Evolutionary conservation across 2,888 invertebrate species (phyloP), one percentile per base, ranked within the genome.

Genomic region (Holacanthella duospinosa): DNA sequence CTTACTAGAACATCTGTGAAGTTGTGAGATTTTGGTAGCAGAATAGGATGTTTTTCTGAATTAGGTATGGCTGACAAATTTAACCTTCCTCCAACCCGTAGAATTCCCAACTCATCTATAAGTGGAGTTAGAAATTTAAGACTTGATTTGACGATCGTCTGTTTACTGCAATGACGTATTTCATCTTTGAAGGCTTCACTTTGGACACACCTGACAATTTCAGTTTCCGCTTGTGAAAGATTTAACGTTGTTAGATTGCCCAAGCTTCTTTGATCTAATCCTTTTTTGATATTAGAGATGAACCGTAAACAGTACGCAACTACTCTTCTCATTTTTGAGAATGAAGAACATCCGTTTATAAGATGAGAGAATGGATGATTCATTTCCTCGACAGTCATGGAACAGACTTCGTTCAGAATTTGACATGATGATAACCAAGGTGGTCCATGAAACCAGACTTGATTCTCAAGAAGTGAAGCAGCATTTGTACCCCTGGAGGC

Each of bases 401-500:
- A n/a, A n/a, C n/a, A 43, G 28, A 19, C 9, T 43, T 43, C 9
- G 9, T 43, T 9, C 16, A 43, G 43, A 9, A 19, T 60, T 29
- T 56, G 43, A 62, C 1, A 27, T n/a, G n/a, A n/a, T n/a, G n/a
- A n/a, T n/a, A n/a, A n/a, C n/a, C n/a, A n/a, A n/a, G n/a, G 9
- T 12, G 56, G 66, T 2, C 63, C 66, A 12, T 48, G 16, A 56
- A 63, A 63, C 61, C 61, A 61, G n/a, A 61, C 29, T 2, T n/a
- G 24, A n/a, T 29, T 27, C 2, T 6, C 9, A 4, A 2, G 2
- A 4, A 63, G 29, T 27, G 55, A 27, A 1, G 1, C 29, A 26
- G 63, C 29, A 48, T 6, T 26, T 6, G 29, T 29, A 9, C 67
- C 67, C 29, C 70, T 55, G 2, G 75, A 72, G 1, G 72, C 71